Evolutionary conservation across 2,888 invertebrate genomes (phyloP).

Genomic region (Desoria tigrina): DNA sequence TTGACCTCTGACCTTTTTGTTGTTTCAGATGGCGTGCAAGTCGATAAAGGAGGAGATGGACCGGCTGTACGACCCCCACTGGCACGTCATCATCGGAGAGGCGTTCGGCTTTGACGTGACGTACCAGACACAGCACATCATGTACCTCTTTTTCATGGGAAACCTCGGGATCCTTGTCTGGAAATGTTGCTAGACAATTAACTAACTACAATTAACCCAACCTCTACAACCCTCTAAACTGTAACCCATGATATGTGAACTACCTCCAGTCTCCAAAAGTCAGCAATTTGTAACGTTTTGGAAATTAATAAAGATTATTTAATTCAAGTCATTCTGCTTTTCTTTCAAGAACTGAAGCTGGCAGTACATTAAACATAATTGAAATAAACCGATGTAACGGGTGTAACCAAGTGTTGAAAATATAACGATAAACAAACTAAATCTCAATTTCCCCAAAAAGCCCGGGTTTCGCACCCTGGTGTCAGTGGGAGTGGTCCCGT

Average conservation of each 20-base stretch:
- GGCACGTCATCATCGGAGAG: conserved; percentile 42
- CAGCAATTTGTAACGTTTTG: too few species aligned
- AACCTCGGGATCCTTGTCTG: conserved; percentile 43
- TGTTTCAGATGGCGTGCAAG: conserved; percentile 35
- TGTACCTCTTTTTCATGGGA: conserved; percentile 44
- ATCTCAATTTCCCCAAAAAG: too few species aligned
- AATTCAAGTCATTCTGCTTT: too few species aligned
- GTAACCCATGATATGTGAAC: background rate
- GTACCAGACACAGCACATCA: conserved; percentile 37
- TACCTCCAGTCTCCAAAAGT: too few species aligned
- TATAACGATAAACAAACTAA: too few species aligned
- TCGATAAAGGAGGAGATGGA: conserved; percentile 44
- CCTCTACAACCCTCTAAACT: conserved; percentile 14
- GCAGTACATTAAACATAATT: too few species aligned
- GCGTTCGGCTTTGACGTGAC: conserved; percentile 43
- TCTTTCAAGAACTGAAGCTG: too few species aligned
- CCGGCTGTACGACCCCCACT: conserved; percentile 34
- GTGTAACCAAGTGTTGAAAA: too few species aligned
- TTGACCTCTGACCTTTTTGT: background rate
- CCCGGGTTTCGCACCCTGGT: too few species aligned
- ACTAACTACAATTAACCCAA: background rate
- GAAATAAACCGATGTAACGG: too few species aligned
- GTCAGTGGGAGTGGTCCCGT: too few species aligned
- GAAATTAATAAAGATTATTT: too few species aligned
- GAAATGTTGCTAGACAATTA: conserved; percentile 33